Percentiles rank a stretch among this genome's conserved stretches.
Conservation (phyloP, 2,797 vertebrate species). For the Sebastes cheni region DNA sequence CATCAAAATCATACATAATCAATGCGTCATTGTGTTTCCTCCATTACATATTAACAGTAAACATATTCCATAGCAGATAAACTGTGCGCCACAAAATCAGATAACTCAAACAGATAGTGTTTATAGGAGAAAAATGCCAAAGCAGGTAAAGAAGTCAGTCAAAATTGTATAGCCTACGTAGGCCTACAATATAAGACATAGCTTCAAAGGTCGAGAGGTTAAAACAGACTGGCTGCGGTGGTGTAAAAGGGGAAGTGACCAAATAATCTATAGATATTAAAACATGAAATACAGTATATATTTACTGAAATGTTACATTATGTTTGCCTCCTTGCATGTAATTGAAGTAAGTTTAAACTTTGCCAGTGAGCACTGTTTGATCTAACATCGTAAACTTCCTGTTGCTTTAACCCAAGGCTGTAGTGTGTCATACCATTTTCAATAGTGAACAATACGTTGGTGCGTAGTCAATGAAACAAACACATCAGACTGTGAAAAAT, state of each 20-base stretch:
- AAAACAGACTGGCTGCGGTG: background rate
- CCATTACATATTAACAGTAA: background rate
- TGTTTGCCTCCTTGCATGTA: background rate
- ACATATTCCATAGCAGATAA: background rate
- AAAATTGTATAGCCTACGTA: background rate
- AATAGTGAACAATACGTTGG: background rate
- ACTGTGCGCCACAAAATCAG: background rate
- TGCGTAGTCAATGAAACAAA: slow-evolving; percentile 11
- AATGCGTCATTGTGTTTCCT: background rate
- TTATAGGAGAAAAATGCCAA: background rate
- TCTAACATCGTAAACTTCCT: background rate
- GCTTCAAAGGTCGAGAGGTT: background rate
- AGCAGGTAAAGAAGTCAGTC: background rate
- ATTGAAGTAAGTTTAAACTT: background rate
- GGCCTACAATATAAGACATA: background rate
- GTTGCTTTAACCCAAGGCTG: background rate
- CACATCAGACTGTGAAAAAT: background rate
- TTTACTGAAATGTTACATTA: background rate
- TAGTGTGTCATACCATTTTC: background rate
- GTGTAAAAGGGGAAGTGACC: background rate
- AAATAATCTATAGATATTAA: background rate
- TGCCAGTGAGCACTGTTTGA: background rate
- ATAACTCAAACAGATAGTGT: background rate
- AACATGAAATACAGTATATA: background rate
- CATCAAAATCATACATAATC: background rate